Evolutionary conservation across 2,113 vertebrate genomes (phyloP).

Genomic region (Gadus chalcogrammus): DNA sequence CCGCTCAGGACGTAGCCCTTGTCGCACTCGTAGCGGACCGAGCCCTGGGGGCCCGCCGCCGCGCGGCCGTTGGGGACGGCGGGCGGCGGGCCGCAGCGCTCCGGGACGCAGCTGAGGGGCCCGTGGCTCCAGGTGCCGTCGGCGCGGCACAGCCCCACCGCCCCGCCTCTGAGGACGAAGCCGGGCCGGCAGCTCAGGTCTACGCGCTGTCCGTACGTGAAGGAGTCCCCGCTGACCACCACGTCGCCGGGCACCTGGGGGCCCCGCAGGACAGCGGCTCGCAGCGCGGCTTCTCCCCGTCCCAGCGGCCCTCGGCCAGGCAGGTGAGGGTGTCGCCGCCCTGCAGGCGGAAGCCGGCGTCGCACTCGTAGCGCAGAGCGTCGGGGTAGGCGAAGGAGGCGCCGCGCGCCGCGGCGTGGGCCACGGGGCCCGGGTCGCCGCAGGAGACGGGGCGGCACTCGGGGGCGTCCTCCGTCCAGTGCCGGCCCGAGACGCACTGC

Average conservation of each 20-base stretch:
- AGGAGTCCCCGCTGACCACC: slow-evolving; percentile 72
- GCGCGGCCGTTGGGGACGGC: slow-evolving; percentile 71
- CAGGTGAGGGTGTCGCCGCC: slow-evolving; percentile 78
- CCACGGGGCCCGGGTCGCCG: slow-evolving; percentile 66
- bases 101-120: slow-evolving; percentile 68
- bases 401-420: slow-evolving; percentile 75
- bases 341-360: slow-evolving; percentile 80
- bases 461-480: slow-evolving; percentile 82
- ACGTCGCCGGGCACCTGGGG: slow-evolving; percentile 68
- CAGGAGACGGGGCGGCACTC: slow-evolving; percentile 77
- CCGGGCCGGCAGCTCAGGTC: slow-evolving; percentile 80
- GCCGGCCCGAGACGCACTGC: slow-evolving; percentile 78
- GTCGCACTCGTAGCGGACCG: slow-evolving; percentile 80
- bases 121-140: slow-evolving; percentile 86
- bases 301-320: slow-evolving; percentile 81
- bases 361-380: slow-evolving; percentile 78
- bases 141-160: slow-evolving; percentile 78
- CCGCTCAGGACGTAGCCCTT: slow-evolving; percentile 82
- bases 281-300: slow-evolving; percentile 79
- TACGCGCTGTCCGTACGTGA: slow-evolving; percentile 72
- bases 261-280: slow-evolving; percentile 80
- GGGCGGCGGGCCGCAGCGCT: slow-evolving; percentile 72
- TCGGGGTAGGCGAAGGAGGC: slow-evolving; percentile 72
- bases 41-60: slow-evolving; percentile 76
- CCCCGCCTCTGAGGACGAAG: slow-evolving; percentile 78